Evolutionary conservation across 1,140 invertebrate genomes (phyloP), one percentile per base, ranked within the genome.

Genomic region (Rhizoglyphus robini): DNA sequence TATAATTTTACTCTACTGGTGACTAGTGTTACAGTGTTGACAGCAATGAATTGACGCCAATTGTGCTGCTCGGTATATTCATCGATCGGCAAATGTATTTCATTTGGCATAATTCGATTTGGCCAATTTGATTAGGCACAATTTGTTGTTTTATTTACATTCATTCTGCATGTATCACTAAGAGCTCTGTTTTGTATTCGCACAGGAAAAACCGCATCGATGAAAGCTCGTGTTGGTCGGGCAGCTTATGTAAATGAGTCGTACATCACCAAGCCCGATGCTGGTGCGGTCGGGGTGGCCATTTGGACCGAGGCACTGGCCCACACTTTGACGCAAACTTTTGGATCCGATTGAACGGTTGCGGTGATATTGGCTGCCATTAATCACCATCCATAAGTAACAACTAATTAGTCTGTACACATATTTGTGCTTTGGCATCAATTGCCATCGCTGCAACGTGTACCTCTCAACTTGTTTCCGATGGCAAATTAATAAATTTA

Each of bases 171-270:
- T 4, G 18, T 27, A 29, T 48, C 31, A 32, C 32, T 59, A 60
- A 67, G 18, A 27, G 30, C 36, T 25, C 58, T 27, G 48, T 60
- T 58, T 20, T 74, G 18, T 51, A 78, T 76, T 5, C 20, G 15
- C 69, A 80, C 81, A 32, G 70, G 79, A 67, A 69, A 70, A 4
- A 85, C 83, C 3, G 78, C 78, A 65, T 58, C 71, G 48, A 83
- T 84, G 81, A 73, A 73, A 66, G 81, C 83, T 0, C 78, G 73
- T 69, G 77, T 75, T 41, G 79, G 79, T 0, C 62, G 79, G 25
- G 78, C 79, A 11, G 76, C 76, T 66, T 79, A 79, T 68, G 77
- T 78, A 0, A 76, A 61, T 74, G 51, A 48, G 46, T 3, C 29
- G 13, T 31, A 11, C 11, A 20, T 66, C 1, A 66, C 11, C 1